Evolutionary conservation across 2,888 invertebrate genomes (phyloP), one percentile per base, ranked within the genome.

Genomic region (Nymphalis c-album): DNA sequence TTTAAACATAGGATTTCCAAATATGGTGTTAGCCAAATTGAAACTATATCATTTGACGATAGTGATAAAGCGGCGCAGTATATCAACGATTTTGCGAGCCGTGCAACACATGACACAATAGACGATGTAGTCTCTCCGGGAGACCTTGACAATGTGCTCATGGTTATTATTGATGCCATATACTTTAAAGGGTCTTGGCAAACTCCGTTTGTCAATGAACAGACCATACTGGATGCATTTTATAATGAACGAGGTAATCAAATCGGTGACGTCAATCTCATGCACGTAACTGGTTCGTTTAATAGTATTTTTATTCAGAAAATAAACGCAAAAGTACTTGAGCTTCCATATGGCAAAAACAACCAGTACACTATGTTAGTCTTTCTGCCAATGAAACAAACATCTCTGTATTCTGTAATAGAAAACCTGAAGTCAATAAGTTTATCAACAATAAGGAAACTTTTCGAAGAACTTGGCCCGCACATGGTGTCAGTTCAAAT

Each of bases 321-420:
- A 47, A 75, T 92, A 13, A 68, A 80, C 3, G 85, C 90, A 0
- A 73, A 68, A 20, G 84, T 91, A 0, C 46, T 91, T 5, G 89
- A 92, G 71, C 68, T 92, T 7, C 90, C 90, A 0, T 92, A 89
- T 48, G 88, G 85, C 0, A 73, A 80, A 0, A 78, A 76, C 1
- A 76, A 77, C 16, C 90, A 92, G 64, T 92, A 93, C 67, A 94
- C 94, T 0, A 95, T 96, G 95, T 82, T 95, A 7, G 76, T 95
- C 3, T 85, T 95, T 68, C 77, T 95, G 40, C 96, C 96, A 0
- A 80, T 88, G 62, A 79, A 83, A 45, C 90, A 89, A 31, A 84
- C 87, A 18, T 77, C 85, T 1, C 67, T 93, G 5, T 77, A 80
- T 4, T 82, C 81, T 5, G 89, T 95, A 1, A 80, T 95, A 1